Base-by-base conservation (phyloP, 2,113 vertebrate genomes). In the Cavia aperea region DNA sequence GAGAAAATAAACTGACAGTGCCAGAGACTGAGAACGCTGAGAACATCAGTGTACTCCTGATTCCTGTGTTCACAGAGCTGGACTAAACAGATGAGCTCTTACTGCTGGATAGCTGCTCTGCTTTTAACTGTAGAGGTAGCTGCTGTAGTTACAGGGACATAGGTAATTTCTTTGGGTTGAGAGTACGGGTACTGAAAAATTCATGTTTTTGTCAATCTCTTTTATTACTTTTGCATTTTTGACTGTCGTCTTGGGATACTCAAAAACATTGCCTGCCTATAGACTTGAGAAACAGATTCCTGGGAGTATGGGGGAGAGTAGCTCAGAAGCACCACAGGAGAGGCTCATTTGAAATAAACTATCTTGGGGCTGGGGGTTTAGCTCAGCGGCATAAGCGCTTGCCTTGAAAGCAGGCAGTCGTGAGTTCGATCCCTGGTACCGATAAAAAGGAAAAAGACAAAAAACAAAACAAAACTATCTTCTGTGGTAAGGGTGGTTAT, bases 201-300 rank as follows among this genome's bases (percentile, higher is more conserved):
- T 36, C 26, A 16, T 63, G 14, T 85, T 90, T 86, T 94, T 77
- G 8, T 79, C 88, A 46, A 2, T 90, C 51, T 77, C 23, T 95
- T 86, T 86, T 58, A 49, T 89, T 94, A 72, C n/a, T 43, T 95
- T 94, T 91, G 18, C 18, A 94, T 88, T 93, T 36, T 93, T 43
- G 60, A 56, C 79, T 81, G 8, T 86, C 31, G 16, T 86, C 58
- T 91, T 54, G 51, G 65, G 72, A 85, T 21, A 85, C 66, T 18
- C n/a, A 83, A 19, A 90, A 46, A 68, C 10, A 58, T 16, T 89
- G 13, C 58, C 16, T 75, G 49, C 84, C 73, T 91, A 11, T 56
- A 39, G 82, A 77, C 21, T 83, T 12, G 58, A 89, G 56, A 58
- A 88, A 86, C 78, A 46, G 88, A 90, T 93, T 95, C 62, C 21